These are phyloP conservation scores for Miichthys miiuy DNA, from an alignment of 2,797 vertebrate species.

Conservation along the genomic window DNA sequence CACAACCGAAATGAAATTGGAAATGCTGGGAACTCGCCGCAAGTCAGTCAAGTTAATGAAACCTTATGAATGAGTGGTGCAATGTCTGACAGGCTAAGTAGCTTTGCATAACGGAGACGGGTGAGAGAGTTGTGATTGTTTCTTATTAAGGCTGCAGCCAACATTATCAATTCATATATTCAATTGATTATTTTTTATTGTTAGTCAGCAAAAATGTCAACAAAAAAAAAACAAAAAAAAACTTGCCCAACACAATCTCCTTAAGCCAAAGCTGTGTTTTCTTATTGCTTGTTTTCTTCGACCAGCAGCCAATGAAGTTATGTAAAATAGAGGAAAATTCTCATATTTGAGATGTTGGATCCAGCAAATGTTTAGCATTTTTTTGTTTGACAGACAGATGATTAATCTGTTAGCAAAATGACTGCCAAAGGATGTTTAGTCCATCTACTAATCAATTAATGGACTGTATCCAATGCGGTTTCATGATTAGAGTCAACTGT, in stretches of 20 bases:
- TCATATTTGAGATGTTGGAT: not conserved
- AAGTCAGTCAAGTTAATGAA: slow-evolving; percentile 42
- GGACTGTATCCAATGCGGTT: not conserved
- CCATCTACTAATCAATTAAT: not conserved
- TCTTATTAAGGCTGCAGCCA: slow-evolving; percentile 10
- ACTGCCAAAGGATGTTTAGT: not conserved
- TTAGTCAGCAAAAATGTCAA: not conserved
- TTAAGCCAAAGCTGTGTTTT: not conserved
- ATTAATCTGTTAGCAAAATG: no score
- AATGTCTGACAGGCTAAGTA: slow-evolving; percentile 30
- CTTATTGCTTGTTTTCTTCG: slow-evolving; percentile 18
- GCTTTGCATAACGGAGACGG: slow-evolving; percentile 3
- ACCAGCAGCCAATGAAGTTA: not conserved
- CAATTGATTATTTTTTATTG: not conserved
- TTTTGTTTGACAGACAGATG: no score
- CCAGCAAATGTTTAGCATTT: no score
- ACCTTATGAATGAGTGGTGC: slow-evolving; percentile 1
- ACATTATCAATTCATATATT: slow-evolving; percentile 5
- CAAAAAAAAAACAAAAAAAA: slow-evolving; percentile 12
- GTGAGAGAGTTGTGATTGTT: not conserved
- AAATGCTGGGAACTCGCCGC: slow-evolving; percentile 30
- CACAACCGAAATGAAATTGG: slow-evolving; percentile 19
- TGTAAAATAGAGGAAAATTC: not conserved
- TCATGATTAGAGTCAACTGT: not conserved
- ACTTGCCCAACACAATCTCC: not conserved